Evolutionary conservation across 2,888 invertebrate genomes (phyloP).

Genomic region (Cheilosia grossa): DNA sequence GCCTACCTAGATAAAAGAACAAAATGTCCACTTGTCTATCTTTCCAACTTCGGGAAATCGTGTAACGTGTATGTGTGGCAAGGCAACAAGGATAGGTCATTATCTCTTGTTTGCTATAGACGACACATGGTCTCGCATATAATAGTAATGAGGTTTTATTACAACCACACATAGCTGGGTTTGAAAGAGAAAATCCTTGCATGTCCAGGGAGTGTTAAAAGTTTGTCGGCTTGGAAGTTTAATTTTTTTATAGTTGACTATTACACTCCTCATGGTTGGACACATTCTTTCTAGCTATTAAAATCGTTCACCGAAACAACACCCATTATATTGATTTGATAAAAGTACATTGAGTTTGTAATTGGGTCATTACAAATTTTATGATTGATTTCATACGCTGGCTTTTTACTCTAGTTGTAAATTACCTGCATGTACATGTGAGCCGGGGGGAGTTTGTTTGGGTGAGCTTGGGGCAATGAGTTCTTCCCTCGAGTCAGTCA

Average conservation of each 20-base stretch:
- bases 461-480: not conserved
- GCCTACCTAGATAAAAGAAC: constrained; percentile 6
- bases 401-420: constrained; percentile 28
- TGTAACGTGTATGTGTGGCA: not conserved
- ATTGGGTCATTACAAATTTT: constrained; percentile 48
- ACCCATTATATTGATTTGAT: constrained; percentile 34
- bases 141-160: constrained; percentile 8
- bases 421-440: constrained; percentile 4
- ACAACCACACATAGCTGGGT: not conserved
- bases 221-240: constrained; percentile 4
- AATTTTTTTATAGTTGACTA: constrained; percentile 12
- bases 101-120: constrained; percentile 22
- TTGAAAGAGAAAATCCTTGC: constrained; percentile 2
- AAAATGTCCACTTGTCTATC: constrained; percentile 19
- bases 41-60: not conserved
- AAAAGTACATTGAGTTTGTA: constrained; percentile 41
- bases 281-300: constrained; percentile 16
- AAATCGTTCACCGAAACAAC: constrained; percentile 19
- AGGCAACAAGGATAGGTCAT: constrained; percentile 35
- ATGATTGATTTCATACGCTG: constrained; percentile 43
- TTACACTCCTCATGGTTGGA: not conserved
- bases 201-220: constrained; percentile 40
- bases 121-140: constrained; percentile 30
- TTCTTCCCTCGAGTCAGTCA: not conserved
- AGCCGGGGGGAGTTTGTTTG: not conserved